Evolutionary conservation across 1,140 invertebrate genomes (phyloP), one percentile per base, ranked within the genome.

Genomic region (Mamestra configurata): DNA sequence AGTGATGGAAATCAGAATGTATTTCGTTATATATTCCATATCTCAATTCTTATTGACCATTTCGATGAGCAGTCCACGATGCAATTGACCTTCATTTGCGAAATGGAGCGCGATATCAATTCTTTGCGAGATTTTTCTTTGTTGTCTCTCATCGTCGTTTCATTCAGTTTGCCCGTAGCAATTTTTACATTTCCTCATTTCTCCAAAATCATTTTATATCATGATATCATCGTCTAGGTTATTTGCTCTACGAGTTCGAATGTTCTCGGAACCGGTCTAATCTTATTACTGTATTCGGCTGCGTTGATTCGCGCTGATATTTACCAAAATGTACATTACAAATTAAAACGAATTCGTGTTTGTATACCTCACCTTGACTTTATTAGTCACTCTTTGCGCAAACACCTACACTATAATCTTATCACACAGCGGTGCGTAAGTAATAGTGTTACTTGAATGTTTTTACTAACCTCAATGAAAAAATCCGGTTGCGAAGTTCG

Each of bases 1-100:
- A 88, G 91, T 89, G 90, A 93, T 92, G 82, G 86, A 88, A 86
- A 79, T 80, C 84, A 43, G 64, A 82, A 86, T 85, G 79, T 88
- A 76, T 84, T 84, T 75, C 51, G 79, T 84, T 86, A 87, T 86
- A 88, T 86, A 88, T 89, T 88, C 87, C 80, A 82, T 90, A 84
- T 86, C 64, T 68, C 77, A 80, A 53, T 86, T 73, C 87, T 86
- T 88, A 88, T 87, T 83, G 82, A 82, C 80, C 81, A 72, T 84
- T 82, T 55, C 72, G 77, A 82, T 82, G 79, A 82, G 82, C 49
- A 57, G 82, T 79, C 79, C 72, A 61, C 76, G 59, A 76, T 79
- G 75, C 83, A 81, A 79, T 81, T 79, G 82, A 83, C 85, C 85
- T 85, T 86, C 78, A 79, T 80, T 81, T 66, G 59, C 55, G 70